Conservation (phyloP, 1,140 invertebrate genomes). For the Potamilus streckersoni region DNA sequence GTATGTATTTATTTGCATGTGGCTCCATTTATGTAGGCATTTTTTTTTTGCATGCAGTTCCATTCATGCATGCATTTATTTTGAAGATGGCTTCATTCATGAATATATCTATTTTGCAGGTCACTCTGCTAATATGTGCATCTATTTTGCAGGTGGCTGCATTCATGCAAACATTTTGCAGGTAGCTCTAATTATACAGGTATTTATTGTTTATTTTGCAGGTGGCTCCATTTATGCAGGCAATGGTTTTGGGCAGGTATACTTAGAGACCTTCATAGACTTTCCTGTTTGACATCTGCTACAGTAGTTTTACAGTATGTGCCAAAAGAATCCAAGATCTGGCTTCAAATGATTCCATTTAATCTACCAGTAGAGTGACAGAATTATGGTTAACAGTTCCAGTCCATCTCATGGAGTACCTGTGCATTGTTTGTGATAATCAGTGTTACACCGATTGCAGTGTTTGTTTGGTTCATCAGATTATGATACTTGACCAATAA, state of each 20-base stretch:
- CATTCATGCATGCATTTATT: neutral
- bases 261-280: conserved; percentile 18
- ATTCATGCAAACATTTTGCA: neutral
- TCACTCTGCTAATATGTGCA: neutral
- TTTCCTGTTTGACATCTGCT: no score
- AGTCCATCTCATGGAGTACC: no score
- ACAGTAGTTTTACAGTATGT: no score
- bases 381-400: no score
- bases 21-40: neutral
- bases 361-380: no score
- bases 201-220: conserved; percentile 32
- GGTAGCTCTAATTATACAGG: neutral
- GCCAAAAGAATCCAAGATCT: no score
- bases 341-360: no score
- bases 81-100: neutral
- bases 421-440: no score
- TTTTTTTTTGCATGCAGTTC: no score
- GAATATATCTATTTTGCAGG: neutral
- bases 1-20: neutral
- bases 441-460: no score
- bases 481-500: no score
- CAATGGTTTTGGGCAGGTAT: conserved; percentile 72
- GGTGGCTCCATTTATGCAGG: conserved; percentile 71
- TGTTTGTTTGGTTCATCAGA: no score
- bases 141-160: neutral